A percentile compares a stretch with the other conserved stretches of the same genome.
Conservation (phyloP, 2,888 invertebrate genomes). For the Azorinus chamasolen region DNA sequence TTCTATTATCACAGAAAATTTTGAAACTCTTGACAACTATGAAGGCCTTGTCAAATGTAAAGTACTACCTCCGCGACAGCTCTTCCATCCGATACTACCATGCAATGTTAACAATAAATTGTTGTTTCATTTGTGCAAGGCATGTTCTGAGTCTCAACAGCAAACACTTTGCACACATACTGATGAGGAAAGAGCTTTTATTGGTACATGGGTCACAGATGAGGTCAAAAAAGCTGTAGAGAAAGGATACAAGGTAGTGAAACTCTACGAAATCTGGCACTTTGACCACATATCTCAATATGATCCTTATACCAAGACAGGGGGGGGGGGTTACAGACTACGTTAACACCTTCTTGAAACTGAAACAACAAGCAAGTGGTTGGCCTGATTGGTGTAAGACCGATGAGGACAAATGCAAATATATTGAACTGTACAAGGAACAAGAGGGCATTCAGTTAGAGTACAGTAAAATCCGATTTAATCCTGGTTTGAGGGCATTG, state of each 20-base stretch:
- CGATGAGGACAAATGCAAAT: too few relatives aligned
- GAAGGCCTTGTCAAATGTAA: too few relatives aligned
- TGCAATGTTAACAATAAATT: slow-evolving; percentile 75
- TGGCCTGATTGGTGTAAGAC: too few relatives aligned
- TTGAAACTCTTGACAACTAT: slow-evolving; percentile 41
- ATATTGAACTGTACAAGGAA: too few relatives aligned
- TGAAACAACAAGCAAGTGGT: too few relatives aligned
- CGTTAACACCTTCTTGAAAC: too few relatives aligned
- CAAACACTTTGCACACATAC: slow-evolving; percentile 25
- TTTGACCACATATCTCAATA: slow-evolving; percentile 41
- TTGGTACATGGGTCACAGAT: slow-evolving; percentile 52
- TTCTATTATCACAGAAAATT: slow-evolving; percentile 67
- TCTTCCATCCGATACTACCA: slow-evolving; percentile 81
- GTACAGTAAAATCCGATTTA: too few relatives aligned
- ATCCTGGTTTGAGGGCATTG: too few relatives aligned
- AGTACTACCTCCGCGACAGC: too few relatives aligned
- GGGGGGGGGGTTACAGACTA: too few relatives aligned
- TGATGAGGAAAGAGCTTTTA: slow-evolving; percentile 30
- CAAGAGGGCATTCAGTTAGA: too few relatives aligned
- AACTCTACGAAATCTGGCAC: slow-evolving; percentile 49
- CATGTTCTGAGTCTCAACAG: slow-evolving; percentile 30
- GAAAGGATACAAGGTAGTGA: slow-evolving; percentile 34
- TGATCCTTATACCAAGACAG: slow-evolving; percentile 29
- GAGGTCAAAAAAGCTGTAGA: slow-evolving; percentile 39
- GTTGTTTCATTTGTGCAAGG: slow-evolving; percentile 84